phyloP scores from a whole-genome alignment of 2,797 vertebrate genomes.

The Rhodeus uyekii region DNA sequence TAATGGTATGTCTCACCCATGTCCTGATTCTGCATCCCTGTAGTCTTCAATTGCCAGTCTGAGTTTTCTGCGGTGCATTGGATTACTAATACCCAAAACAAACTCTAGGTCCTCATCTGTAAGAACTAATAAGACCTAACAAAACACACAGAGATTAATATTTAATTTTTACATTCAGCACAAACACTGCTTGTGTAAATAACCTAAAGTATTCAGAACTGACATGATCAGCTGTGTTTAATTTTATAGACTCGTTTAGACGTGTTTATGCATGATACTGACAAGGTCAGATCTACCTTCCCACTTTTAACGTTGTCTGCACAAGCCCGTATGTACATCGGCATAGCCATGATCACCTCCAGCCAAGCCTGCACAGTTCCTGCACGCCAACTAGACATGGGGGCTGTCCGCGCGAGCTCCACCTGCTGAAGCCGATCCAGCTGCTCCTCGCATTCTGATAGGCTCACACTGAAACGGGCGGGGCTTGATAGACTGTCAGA shows the following conservation, averaged over 20 bases:
- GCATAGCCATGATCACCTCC: constrained; percentile 91
- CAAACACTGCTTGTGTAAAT: not conserved
- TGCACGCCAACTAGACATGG: constrained; percentile 87
- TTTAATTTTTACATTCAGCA: not conserved
- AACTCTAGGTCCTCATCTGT: constrained; percentile 85
- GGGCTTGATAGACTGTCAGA: constrained; percentile 78
- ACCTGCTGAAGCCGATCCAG: constrained; percentile 84
- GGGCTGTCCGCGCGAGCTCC: constrained; percentile 80
- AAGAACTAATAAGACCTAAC: constrained; percentile 81
- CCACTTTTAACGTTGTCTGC: constrained; percentile 87
- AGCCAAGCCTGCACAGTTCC: constrained; percentile 87
- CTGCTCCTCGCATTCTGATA: constrained; percentile 86
- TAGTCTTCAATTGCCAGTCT: constrained; percentile 88
- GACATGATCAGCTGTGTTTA: not conserved
- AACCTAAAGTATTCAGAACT: not conserved
- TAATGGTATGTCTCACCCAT: constrained; percentile 70
- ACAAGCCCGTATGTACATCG: constrained; percentile 85
- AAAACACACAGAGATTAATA: constrained; percentile 19
- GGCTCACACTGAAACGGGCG: constrained; percentile 75
- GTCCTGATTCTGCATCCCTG: constrained; percentile 80
- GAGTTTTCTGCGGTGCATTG: constrained; percentile 85
- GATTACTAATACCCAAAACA: constrained; percentile 81
- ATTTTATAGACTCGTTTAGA: not conserved
- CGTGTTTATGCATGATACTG: not conserved
- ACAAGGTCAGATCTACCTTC: constrained; percentile 72